A percentile compares a stretch with the other conserved stretches of the same genome.
phyloP scores from a whole-genome alignment of 2,888 invertebrate genomes.

The Drosophila falleni region DNA sequence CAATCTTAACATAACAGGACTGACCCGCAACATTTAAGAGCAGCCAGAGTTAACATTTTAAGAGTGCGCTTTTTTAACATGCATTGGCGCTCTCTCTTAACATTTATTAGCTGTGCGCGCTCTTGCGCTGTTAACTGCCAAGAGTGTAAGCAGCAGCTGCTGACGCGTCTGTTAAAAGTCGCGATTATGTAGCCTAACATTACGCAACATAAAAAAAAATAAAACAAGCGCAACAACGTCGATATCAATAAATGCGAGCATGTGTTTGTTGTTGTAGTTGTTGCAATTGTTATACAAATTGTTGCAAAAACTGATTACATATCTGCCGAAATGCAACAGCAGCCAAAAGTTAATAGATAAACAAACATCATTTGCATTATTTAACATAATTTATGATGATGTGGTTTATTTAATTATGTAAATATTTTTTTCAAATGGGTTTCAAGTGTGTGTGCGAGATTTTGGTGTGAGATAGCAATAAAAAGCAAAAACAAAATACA shows the following conservation, averaged over 20 bases:
- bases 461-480: background rate
- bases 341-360: background rate
- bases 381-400: constrained; percentile 32
- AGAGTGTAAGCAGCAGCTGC: constrained; percentile 48
- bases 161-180: constrained; percentile 63
- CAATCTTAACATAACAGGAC: constrained; percentile 8
- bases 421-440: constrained; percentile 58
- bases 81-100: constrained; percentile 6
- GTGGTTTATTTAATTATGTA: constrained; percentile 50
- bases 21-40: constrained; percentile 4
- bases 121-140: constrained; percentile 59
- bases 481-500: background rate
- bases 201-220: constrained; percentile 73
- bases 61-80: constrained; percentile 21
- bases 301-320: constrained; percentile 68
- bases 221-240: constrained; percentile 49
- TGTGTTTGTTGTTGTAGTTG: constrained; percentile 33
- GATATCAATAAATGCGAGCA: constrained; percentile 40
- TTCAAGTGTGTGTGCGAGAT: constrained; percentile 42
- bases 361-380: constrained; percentile 53
- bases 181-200: constrained; percentile 81
- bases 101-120: background rate
- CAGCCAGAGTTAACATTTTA: constrained; percentile 24
- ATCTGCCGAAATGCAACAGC: constrained; percentile 30
- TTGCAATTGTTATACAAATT: constrained; percentile 68